Conservation (phyloP, 92 coral and sea anemone genomes). For the Phenganax marumi region DNA sequence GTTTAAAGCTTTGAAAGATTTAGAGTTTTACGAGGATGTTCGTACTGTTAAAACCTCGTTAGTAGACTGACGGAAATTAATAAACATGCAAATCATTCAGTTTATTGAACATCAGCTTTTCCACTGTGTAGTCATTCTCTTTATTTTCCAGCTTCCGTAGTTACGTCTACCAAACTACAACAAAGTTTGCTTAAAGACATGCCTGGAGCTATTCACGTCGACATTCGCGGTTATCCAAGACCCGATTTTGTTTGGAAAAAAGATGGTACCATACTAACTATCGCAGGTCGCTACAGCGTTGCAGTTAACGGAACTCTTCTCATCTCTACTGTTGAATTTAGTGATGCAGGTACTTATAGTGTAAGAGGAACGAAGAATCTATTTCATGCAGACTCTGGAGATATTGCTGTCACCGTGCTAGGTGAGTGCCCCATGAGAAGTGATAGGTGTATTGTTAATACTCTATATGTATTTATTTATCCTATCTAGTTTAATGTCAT, state of each 20-base stretch:
- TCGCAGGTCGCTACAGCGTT: not conserved
- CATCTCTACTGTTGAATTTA: not conserved
- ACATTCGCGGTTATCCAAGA: conserved; percentile 2
- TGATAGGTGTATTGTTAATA: no score
- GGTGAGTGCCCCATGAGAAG: conserved; percentile 6
- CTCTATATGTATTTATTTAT: no score
- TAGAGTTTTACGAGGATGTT: no score
- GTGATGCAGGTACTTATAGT: not conserved
- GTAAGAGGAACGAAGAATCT: not conserved
- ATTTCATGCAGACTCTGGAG: not conserved
- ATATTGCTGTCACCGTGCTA: conserved; percentile 5
- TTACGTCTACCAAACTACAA: not conserved
- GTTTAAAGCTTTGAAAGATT: no score
- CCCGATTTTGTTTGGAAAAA: conserved; percentile 12
- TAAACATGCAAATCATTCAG: no score
- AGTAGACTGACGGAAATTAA: no score
- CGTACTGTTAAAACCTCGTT: no score
- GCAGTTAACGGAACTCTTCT: conserved; percentile 2
- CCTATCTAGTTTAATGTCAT: no score
- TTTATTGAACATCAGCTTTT: no score
- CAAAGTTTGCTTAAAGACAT: conserved; percentile 6
- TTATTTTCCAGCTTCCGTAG: not conserved
- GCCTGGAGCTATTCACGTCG: not conserved
- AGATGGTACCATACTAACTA: not conserved
- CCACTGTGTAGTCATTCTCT: no score